A percentile compares a stretch with the other conserved stretches of the same genome.
Conservation (phyloP, 2,113 vertebrate genomes). For the Otus sunia region DNA sequence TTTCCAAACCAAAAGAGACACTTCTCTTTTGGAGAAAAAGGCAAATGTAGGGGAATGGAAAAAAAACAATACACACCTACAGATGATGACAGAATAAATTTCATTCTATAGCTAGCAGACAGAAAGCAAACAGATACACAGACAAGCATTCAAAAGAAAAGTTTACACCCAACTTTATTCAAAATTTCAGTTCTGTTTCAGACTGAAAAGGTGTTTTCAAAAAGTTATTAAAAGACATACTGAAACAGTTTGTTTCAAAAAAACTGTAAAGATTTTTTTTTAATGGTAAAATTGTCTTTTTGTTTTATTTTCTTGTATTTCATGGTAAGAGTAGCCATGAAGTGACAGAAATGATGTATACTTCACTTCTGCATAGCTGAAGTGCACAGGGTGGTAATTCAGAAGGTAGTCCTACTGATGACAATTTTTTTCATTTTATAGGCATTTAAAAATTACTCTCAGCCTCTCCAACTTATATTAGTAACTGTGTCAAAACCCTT, state of each 20-base stretch:
- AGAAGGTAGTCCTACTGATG: not conserved
- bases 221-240: not conserved
- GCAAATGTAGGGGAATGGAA: not conserved
- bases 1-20: not conserved
- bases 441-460: not conserved
- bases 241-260: not conserved
- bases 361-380: not conserved
- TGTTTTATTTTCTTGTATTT: not conserved
- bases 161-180: not conserved
- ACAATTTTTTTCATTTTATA: not conserved
- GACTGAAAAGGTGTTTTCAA: not conserved
- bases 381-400: not conserved
- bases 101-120: not conserved
- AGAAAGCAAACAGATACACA: not conserved
- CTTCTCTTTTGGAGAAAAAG: not conserved
- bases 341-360: not conserved
- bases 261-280: not conserved
- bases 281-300: not conserved
- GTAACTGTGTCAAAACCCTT: not conserved
- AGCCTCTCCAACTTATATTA: not conserved
- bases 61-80: not conserved
- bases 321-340: not conserved
- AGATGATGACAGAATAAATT: not conserved
- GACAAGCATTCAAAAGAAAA: not conserved
- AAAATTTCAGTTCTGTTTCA: not conserved